phyloP scores from a whole-genome alignment of 2,113 vertebrate genomes.

The Mus pahari region DNA sequence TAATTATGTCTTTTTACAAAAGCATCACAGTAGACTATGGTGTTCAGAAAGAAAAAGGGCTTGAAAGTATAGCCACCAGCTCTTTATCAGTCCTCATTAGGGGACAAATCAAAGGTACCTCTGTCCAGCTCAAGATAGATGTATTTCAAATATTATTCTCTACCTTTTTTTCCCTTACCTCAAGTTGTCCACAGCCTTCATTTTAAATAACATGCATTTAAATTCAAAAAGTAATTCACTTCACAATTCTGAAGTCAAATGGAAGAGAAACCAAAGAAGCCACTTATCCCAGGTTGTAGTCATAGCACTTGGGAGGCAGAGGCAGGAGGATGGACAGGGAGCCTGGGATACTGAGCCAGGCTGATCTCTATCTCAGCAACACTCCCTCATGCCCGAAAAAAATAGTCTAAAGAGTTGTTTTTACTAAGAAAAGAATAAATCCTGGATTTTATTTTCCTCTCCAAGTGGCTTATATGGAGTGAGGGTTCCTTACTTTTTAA shows the following conservation, averaged over 20 bases:
- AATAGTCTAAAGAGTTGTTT: not conserved
- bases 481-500: constrained; percentile 62
- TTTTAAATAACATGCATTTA: constrained; percentile 44
- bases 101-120: not conserved
- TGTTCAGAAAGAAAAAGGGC: constrained; percentile 10
- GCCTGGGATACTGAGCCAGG: not conserved
- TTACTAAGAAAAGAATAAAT: constrained; percentile 17
- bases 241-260: constrained; percentile 47
- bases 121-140: not conserved
- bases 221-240: constrained; percentile 32
- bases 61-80: not conserved
- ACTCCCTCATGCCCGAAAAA: not conserved
- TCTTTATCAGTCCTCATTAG: not conserved
- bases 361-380: not conserved
- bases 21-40: not conserved
- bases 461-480: not conserved
- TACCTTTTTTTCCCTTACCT: not conserved
- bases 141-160: constrained; percentile 39
- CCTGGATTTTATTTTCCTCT: not conserved
- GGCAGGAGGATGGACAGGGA: not conserved
- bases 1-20: constrained; percentile 32
- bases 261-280: not conserved
- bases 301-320: not conserved
- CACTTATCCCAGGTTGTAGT: not conserved
- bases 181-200: not conserved